These are phyloP conservation scores for Caenorhabditis sp. DNA, from an alignment of 2,888 invertebrate genomes.

Conservation along the genomic window DNA sequence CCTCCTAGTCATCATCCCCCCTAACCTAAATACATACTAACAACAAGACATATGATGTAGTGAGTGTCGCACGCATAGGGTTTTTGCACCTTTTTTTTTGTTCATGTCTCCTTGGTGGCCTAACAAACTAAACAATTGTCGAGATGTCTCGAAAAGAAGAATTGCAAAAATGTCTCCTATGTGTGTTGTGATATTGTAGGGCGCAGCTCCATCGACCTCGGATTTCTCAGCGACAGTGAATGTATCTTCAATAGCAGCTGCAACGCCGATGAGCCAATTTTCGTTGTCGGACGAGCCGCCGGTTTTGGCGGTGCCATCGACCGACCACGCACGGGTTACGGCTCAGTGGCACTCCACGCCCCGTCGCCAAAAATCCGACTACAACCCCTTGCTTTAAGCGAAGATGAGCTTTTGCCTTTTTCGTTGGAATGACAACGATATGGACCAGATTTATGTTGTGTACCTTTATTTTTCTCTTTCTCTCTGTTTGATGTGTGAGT, in stretches of 20 bases:
- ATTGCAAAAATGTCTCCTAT: not conserved
- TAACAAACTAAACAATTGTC: too few relatives aligned
- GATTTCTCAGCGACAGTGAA: conserved; percentile 15
- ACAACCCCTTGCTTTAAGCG: conserved; percentile 39
- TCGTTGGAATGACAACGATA: not conserved
- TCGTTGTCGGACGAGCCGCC: conserved; percentile 8
- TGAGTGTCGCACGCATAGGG: conserved; percentile 7
- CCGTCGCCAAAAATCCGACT: conserved; percentile 39
- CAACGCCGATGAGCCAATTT: not conserved
- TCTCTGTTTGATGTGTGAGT: conserved; percentile 3
- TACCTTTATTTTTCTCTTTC: not conserved
- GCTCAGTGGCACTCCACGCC: conserved; percentile 38
- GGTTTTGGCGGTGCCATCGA: not conserved
- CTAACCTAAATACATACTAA: not conserved
- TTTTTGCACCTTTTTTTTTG: not conserved
- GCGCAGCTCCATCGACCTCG: conserved; percentile 23
- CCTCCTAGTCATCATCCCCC: not conserved
- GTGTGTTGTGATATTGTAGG: conserved; percentile 5
- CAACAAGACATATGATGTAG: too few relatives aligned
- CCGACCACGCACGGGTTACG: conserved; percentile 16
- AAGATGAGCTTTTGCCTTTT: conserved; percentile 28
- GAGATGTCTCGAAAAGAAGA: not conserved
- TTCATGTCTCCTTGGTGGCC: not conserved
- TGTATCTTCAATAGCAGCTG: conserved; percentile 5
- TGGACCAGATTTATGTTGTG: not conserved